These are phyloP conservation scores for Eupithecia tripunctaria DNA, from an alignment of 2,888 invertebrate genomes.

Conservation along the genomic window DNA sequence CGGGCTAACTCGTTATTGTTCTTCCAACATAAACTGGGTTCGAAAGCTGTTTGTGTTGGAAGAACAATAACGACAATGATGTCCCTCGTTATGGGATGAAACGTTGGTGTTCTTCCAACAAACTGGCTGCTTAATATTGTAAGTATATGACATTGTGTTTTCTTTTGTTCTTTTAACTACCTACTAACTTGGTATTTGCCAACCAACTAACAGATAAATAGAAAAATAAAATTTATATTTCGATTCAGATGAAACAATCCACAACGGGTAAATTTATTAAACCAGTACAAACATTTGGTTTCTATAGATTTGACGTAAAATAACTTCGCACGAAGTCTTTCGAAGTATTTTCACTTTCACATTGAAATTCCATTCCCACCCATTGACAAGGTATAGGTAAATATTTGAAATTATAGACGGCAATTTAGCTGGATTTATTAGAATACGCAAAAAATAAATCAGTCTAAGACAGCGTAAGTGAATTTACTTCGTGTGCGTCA, in stretches of 20 bases:
- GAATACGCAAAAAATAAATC: constrained; percentile 53
- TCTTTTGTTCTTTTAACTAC: background rate
- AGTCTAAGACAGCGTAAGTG: constrained; percentile 54
- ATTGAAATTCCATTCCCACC: background rate
- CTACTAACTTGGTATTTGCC: no score
- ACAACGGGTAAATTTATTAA: background rate
- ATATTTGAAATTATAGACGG: constrained; percentile 42
- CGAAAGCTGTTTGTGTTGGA: no score
- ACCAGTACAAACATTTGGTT: background rate
- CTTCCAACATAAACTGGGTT: no score
- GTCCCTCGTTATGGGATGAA: no score
- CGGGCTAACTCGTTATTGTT: no score
- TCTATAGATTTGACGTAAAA: background rate
- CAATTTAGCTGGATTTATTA: constrained; percentile 25
- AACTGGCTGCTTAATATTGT: no score
- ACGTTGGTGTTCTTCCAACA: no score
- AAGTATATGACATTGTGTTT: background rate
- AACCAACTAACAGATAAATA: background rate
- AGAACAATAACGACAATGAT: no score
- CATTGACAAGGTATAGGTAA: constrained; percentile 1
- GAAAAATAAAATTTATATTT: background rate
- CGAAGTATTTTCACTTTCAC: background rate
- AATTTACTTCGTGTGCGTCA: constrained; percentile 61
- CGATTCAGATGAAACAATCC: background rate
- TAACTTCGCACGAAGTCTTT: background rate